Conservation (phyloP, 2,113 vertebrate species). For the Probosciger aterrimus region DNA sequence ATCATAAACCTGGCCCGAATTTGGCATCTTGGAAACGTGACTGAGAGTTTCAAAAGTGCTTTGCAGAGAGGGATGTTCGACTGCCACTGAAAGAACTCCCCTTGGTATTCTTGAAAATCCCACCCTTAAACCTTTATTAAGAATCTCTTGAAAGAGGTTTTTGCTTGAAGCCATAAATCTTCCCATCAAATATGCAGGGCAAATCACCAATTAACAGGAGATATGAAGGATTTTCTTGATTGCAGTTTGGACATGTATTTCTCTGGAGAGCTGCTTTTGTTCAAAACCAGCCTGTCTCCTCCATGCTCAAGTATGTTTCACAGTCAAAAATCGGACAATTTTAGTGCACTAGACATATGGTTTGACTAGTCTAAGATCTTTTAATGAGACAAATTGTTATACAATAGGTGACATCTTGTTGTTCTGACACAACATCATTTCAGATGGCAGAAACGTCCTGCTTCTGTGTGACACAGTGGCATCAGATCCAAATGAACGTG, state of each 20-base stretch:
- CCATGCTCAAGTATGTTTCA: neutral
- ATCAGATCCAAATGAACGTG: neutral
- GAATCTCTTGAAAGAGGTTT: constrained; percentile 49
- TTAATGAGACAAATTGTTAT: neutral
- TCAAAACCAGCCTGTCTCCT: neutral
- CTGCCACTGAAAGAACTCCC: neutral
- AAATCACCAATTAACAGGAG: constrained; percentile 37
- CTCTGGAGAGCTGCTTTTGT: constrained; percentile 50
- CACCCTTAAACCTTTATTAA: constrained; percentile 40
- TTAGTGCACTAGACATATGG: neutral
- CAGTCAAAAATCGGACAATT: neutral
- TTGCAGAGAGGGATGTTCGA: neutral
- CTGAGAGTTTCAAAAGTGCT: neutral
- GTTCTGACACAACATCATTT: neutral
- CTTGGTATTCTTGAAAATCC: constrained; percentile 5
- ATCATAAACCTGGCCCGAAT: neutral
- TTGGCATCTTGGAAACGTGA: neutral
- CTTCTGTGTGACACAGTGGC: neutral
- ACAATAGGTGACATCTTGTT: neutral
- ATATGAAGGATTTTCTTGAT: constrained; percentile 33
- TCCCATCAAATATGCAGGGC: constrained; percentile 35
- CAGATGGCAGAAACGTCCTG: neutral
- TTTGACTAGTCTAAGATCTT: neutral
- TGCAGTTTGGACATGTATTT: constrained; percentile 36
- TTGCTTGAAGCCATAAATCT: constrained; percentile 40